Percentiles rank a stretch among this genome's conserved stretches.
These are phyloP conservation scores for Eulemur mongoz DNA, from an alignment of 2,797 vertebrate genomes.

Conservation along the genomic window DNA sequence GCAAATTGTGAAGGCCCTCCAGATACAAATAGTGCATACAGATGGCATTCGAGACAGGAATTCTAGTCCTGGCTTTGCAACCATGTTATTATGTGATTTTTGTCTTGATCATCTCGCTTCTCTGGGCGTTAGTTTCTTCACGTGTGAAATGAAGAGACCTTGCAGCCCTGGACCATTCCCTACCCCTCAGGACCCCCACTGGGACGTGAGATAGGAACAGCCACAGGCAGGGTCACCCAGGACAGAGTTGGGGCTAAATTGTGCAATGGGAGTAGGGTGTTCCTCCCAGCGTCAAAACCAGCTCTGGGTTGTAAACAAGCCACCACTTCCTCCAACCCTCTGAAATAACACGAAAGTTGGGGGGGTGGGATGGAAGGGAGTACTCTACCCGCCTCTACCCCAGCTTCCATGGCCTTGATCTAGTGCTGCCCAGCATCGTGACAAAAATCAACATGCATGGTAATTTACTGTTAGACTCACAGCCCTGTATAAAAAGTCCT, in stretches of 20 bases:
- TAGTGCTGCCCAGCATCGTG: not conserved
- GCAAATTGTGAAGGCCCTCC: not conserved
- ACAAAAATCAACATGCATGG: not conserved
- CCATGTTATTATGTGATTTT: not conserved
- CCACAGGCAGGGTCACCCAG: not conserved
- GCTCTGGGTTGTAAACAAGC: constrained; percentile 58
- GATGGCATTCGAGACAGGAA: not conserved
- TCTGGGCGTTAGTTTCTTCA: not conserved
- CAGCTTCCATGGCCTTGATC: not conserved
- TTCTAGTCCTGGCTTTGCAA: not conserved
- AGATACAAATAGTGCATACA: not conserved
- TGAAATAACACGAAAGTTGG: not conserved
- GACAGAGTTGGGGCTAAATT: not conserved
- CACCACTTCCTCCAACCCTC: constrained; percentile 34
- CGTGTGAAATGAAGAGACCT: not conserved
- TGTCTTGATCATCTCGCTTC: not conserved
- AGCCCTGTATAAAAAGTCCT: not conserved
- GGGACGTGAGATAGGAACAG: not conserved
- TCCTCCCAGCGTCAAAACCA: constrained; percentile 20
- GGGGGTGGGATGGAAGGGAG: not conserved
- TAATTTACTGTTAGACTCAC: not conserved
- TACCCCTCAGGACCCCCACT: not conserved
- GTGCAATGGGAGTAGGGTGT: not conserved
- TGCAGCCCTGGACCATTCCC: not conserved
- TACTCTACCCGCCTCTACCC: not conserved